A percentile compares a stretch with the other conserved stretches of the same genome.
These are phyloP conservation scores for Botia almorhae DNA, from an alignment of 2,797 vertebrate genomes.

Conservation along the genomic window DNA sequence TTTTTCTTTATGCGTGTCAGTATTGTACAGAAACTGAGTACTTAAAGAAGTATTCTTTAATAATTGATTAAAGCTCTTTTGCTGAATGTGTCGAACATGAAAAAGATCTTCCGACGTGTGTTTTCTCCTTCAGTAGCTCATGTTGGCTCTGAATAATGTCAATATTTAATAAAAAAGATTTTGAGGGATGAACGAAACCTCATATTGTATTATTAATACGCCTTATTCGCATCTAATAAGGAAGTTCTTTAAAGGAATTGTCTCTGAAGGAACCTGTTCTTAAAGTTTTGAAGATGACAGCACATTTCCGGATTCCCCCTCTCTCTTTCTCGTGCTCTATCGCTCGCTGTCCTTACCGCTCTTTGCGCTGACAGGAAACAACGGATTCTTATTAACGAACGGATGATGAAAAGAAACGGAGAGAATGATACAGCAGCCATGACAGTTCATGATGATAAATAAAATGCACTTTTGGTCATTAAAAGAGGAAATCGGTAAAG, in stretches of 20 bases:
- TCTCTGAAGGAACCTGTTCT: constrained; percentile 1
- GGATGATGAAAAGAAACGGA: constrained; percentile 29
- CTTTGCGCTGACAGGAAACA: constrained; percentile 26
- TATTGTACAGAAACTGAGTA: not conserved
- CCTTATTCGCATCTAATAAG: constrained; percentile 11
- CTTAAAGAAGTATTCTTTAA: not conserved
- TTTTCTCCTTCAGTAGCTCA: constrained; percentile 4
- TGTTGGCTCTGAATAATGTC: constrained; percentile 18
- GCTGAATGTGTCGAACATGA: constrained; percentile 19
- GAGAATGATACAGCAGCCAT: constrained; percentile 21
- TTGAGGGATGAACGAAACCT: not conserved
- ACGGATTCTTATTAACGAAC: constrained; percentile 66
- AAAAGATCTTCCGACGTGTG: not conserved
- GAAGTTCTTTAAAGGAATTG: constrained; percentile 21
- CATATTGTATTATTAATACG: constrained; percentile 34
- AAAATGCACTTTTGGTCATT: constrained; percentile 21
- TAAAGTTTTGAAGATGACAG: constrained; percentile 3
- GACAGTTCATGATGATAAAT: constrained; percentile 38
- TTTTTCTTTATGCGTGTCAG: not conserved
- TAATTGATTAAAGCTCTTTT: not conserved
- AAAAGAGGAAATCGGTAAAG: constrained; percentile 1
- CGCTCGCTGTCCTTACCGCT: not conserved
- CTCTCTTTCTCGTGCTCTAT: not conserved
- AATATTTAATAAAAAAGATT: constrained; percentile 37
- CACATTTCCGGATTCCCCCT: not conserved